Base-by-base conservation (phyloP, 1,140 invertebrate genomes). In the Archivesica marissinica region DNA sequence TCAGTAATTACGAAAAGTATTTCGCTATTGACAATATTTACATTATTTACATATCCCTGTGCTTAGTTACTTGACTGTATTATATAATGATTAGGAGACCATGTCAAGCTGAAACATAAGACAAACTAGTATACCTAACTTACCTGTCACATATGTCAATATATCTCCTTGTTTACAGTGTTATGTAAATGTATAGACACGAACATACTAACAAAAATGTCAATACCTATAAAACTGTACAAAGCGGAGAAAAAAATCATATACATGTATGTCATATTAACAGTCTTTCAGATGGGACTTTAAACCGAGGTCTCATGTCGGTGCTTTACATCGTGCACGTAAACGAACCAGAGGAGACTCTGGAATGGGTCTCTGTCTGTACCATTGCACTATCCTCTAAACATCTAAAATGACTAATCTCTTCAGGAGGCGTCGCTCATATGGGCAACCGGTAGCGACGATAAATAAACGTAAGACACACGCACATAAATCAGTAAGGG, bases 61-160 rank as follows among this genome's bases (percentile, higher is more conserved):
- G 44, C 59, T 35, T 17, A 17, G 28, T 0, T 13, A 30, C 33
- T 13, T 35, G 15, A 15, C 11, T 7, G 28, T 4, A 6, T 66
- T 15, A 38, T 9, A 13, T 28, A 38, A 59, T 76, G 54, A 59
- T 76, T 30, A 52, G 35, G 52, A 25, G n/a, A 56, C 38, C 74
- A 38, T 76, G 74, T 76, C 74, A 76, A 76, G 1, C 0, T 59
- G 30, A 56, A 59, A 52, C 50, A 23, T 56, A 25, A 59, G n/a
- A 76, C 74, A 76, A 54, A 76, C 74, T 56, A 23, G 52, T 7
- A 59, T 33, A 66, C 61, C 44, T 47, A 76, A 76, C 74, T 23
- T 15, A n/a, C 74, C 30, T 76, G 74, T 76, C 74, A 76, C 38
- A 30, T 33, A 20, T 47, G 68, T 72, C 68, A 72, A 72, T n/a